A percentile compares a stretch with the other conserved stretches of the same genome.
These are phyloP conservation scores for Nineta flava DNA, from an alignment of 2,888 invertebrate genomes.

Conservation along the genomic window DNA sequence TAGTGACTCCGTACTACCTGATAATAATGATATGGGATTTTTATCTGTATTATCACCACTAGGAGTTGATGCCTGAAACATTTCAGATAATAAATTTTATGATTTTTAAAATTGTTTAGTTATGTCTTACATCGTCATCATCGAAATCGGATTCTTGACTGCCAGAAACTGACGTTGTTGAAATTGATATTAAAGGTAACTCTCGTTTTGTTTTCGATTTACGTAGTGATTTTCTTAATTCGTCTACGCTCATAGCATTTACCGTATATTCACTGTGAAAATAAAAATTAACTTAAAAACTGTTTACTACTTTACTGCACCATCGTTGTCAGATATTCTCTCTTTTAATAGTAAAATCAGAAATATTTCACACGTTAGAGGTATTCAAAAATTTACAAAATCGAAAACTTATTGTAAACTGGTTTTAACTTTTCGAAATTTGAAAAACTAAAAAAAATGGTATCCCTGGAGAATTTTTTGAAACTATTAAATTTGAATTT, in stretches of 20 bases:
- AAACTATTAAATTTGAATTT: too few relatives aligned
- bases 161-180: conserved; percentile 29
- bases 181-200: conserved; percentile 26
- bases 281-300: conserved; percentile 11
- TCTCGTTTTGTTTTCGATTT: conserved; percentile 44
- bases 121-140: conserved; percentile 39
- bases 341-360: too few relatives aligned
- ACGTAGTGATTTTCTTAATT: conserved; percentile 58
- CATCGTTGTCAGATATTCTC: conserved; percentile 12
- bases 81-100: neutral
- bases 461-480: too few relatives aligned
- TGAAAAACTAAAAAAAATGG: too few relatives aligned
- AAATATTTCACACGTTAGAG: too few relatives aligned
- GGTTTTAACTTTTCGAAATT: too few relatives aligned
- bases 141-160: conserved; percentile 60
- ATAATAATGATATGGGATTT: conserved; percentile 51
- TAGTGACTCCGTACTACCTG: conserved; percentile 56
- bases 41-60: conserved; percentile 68
- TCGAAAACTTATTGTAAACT: too few relatives aligned
- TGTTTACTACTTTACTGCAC: conserved; percentile 1
- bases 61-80: conserved; percentile 51
- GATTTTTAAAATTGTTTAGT: neutral
- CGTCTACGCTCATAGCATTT: conserved; percentile 76
- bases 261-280: conserved; percentile 63
- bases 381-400: too few relatives aligned